Evolutionary conservation across 92 coral and sea anemone species (phyloP).

Genomic region (Diadumene lineata): DNA sequence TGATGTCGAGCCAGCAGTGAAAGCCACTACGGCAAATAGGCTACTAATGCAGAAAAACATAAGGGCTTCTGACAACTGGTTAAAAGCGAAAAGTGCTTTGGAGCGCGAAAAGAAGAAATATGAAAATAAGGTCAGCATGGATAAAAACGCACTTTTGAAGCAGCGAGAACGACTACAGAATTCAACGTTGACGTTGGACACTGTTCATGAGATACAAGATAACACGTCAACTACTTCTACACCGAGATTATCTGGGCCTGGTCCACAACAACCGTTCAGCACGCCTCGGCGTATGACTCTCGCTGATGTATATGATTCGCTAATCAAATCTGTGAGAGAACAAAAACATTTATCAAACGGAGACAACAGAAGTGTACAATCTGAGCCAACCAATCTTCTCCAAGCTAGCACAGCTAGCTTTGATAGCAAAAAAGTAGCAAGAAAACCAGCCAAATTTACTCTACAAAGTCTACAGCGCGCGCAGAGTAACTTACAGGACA

Average conservation of each 20-base stretch:
- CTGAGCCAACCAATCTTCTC: slow-evolving; percentile 36
- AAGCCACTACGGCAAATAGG: slow-evolving; percentile 56
- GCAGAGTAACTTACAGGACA: slow-evolving; percentile 49
- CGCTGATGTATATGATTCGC: slow-evolving; percentile 69
- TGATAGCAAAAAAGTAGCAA: slow-evolving; percentile 70
- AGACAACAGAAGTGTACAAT: slow-evolving; percentile 40
- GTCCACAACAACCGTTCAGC: too few species aligned
- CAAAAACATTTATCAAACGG: slow-evolving; percentile 25
- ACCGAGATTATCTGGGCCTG: neutral
- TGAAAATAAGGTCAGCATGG: slow-evolving; percentile 45
- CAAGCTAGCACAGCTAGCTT: slow-evolving; percentile 64
- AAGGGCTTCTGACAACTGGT: slow-evolving; percentile 66
- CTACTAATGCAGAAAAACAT: slow-evolving; percentile 46
- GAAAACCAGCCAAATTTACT: slow-evolving; percentile 72
- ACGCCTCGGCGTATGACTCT: slow-evolving; percentile 34
- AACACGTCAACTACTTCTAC: slow-evolving; percentile 15
- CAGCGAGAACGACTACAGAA: slow-evolving; percentile 59
- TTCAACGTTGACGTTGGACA: slow-evolving; percentile 34
- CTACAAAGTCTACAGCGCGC: slow-evolving; percentile 72
- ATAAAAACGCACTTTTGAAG: slow-evolving; percentile 54
- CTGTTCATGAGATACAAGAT: slow-evolving; percentile 10
- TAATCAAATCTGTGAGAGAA: slow-evolving; percentile 34
- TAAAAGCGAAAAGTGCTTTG: slow-evolving; percentile 25
- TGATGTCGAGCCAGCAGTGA: slow-evolving; percentile 67
- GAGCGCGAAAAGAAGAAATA: slow-evolving; percentile 53